Evolutionary conservation across 2,113 vertebrate genomes (phyloP), one percentile per base, ranked within the genome.

Genomic region (Gymnogyps californianus): DNA sequence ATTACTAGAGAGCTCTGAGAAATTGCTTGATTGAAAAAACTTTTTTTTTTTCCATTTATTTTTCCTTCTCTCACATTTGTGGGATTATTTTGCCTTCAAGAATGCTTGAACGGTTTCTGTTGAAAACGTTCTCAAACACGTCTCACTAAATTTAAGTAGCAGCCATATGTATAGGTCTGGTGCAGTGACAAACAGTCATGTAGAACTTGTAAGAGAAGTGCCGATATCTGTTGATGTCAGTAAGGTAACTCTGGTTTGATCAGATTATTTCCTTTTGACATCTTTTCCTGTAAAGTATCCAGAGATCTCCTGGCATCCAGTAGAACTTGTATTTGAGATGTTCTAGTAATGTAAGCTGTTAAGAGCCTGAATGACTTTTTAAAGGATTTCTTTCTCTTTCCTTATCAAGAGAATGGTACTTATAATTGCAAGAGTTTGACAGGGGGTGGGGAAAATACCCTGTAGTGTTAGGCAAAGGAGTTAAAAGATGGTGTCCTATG

Each of bases 381-480:
- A 82, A 88, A 82, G 36, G 21, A 44, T 84, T 92, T 82, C 7
- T 61, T 78, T 71, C 34, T 90, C 34, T 93, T 89, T 59, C 31
- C 57, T 81, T 85, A 62, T 83, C 61, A 78, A 83, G 78, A 66
- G 47, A 71, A 54, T 51, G 36, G 38, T 69, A n/a, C 58, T 86
- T 88, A 46, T 0, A 71, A 67, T 64, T 85, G 65, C 40, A 69
- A 82, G 59, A 71, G n/a, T 95, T 89, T 90, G 57, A 32, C 5
- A 49, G 51, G 4, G 10, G 19, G 9, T 64, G 14, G 38, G 26
- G 47, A 58, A 64, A 94, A 92, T 62, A 36, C 5, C 78, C 59
- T 49, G 55, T 46, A 55, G 19, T 47, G n/a, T 71, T 82, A 89
- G 69, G 55, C 49, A 75, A 58, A 82, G 31, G 32, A 90, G 36